A percentile compares a stretch with the other conserved stretches of the same genome.
Evolutionary conservation across 2,797 vertebrate species (phyloP).

Genomic region (Gephyroberyx darwinii): DNA sequence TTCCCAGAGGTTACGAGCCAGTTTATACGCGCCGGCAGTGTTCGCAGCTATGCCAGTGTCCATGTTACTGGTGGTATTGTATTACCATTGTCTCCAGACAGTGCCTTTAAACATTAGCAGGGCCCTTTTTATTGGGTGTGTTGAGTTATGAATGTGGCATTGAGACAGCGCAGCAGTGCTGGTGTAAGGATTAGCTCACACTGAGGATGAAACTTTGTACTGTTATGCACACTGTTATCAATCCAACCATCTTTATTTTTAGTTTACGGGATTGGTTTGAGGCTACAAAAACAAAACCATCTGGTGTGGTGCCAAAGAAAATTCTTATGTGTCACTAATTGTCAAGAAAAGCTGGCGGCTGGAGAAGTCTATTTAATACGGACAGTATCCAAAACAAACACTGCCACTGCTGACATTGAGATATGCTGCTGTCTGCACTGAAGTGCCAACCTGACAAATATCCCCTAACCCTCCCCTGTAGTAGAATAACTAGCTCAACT

Average conservation of each 20-base stretch:
- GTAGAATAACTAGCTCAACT: conserved; percentile 1
- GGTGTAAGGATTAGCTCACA: conserved; percentile 62
- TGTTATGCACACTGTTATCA: conserved; percentile 46
- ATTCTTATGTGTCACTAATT: conserved; percentile 78
- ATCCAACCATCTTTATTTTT: conserved; percentile 39
- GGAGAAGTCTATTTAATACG: conserved; percentile 73
- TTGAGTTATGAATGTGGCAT: conserved; percentile 69
- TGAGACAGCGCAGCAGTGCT: conserved; percentile 59
- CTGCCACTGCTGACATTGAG: conserved; percentile 73
- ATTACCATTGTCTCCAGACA: conserved; percentile 76
- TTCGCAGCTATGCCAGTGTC: conserved; percentile 62
- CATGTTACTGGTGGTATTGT: conserved; percentile 64
- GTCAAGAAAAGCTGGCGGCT: conserved; percentile 70
- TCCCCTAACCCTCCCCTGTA: conserved; percentile 18
- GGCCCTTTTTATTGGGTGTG: conserved; percentile 69
- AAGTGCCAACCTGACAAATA: conserved; percentile 66
- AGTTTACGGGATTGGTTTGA: conserved; percentile 24
- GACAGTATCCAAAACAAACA: conserved; percentile 83
- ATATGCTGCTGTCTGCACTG: conserved; percentile 66
- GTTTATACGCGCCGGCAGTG: conserved; percentile 54
- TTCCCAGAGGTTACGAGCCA: conserved; percentile 63
- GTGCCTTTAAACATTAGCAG: conserved; percentile 71
- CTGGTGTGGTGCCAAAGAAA: conserved; percentile 66
- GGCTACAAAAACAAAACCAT: conserved; percentile 65
- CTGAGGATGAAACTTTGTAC: conserved; percentile 42